Conservation (phyloP, 1,140 invertebrate genomes). For the Drosophila gunungcola region DNA sequence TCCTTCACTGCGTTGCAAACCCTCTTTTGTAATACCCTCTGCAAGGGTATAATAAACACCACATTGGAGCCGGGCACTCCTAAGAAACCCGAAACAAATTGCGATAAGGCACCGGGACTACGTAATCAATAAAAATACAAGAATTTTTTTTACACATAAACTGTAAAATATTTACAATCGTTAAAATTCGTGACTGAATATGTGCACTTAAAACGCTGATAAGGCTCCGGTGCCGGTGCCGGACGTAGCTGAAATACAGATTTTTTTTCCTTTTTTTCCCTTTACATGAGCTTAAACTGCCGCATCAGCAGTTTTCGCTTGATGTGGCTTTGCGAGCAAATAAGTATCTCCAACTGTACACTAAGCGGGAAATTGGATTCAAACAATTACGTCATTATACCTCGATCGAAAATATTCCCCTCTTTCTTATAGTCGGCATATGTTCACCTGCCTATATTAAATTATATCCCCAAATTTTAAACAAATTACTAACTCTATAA, state of each 20-base stretch:
- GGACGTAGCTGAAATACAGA: background rate
- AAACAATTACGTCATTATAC: conserved; percentile 5
- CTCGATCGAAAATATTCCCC: background rate
- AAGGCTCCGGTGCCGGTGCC: conserved; percentile 2
- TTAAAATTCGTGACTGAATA: conserved; percentile 13
- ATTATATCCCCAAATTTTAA: background rate
- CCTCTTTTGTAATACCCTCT: too few species aligned
- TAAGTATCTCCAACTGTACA: conserved; percentile 5
- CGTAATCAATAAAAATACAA: background rate
- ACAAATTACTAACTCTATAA: conserved; percentile 1
- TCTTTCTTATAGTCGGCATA: too few species aligned
- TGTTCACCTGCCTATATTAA: too few species aligned
- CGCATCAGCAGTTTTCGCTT: background rate
- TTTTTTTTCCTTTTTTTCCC: background rate
- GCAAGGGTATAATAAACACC: too few species aligned
- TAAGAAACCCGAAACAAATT: too few species aligned
- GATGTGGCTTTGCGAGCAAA: background rate
- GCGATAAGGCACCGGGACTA: background rate
- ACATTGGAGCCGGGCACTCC: too few species aligned
- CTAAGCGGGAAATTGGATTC: background rate
- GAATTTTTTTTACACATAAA: background rate
- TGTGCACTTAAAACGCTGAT: conserved; percentile 11
- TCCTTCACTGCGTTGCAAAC: too few species aligned
- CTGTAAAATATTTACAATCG: background rate
- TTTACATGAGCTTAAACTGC: background rate